These are phyloP conservation scores for Strongylocentrotus purpuratus DNA, from an alignment of 35 echinoderm and acorn worm species.

Conservation along the genomic window DNA sequence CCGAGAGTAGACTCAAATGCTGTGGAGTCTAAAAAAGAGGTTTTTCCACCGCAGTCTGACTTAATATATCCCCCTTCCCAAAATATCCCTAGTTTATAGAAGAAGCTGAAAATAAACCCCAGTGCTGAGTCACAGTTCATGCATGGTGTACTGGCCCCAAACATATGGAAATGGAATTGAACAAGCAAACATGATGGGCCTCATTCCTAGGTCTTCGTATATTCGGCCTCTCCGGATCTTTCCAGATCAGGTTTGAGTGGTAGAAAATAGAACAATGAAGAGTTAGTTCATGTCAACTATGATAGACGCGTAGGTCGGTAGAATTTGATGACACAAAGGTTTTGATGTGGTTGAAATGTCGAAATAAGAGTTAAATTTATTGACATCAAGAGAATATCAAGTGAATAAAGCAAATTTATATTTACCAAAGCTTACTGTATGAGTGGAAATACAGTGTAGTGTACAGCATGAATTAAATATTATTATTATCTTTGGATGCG, in stretches of 20 bases:
- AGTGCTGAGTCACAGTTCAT: not conserved
- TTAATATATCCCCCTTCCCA: not conserved
- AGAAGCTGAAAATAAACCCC: conserved; percentile 17
- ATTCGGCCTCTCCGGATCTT: not conserved
- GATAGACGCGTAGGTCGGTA: not conserved
- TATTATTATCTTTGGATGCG: too few species aligned
- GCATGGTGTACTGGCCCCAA: not conserved
- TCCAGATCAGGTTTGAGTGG: not conserved
- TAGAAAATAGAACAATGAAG: not conserved
- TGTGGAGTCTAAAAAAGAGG: not conserved
- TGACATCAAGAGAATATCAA: not conserved
- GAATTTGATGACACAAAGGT: not conserved
- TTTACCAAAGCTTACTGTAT: too few species aligned
- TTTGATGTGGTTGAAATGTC: not conserved
- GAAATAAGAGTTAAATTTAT: not conserved
- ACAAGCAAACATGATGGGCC: not conserved
- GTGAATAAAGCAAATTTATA: too few species aligned
- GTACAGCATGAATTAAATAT: too few species aligned
- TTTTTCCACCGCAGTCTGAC: not conserved
- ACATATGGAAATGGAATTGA: not conserved
- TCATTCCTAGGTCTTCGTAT: not conserved
- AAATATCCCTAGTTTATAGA: not conserved
- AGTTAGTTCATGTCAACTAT: not conserved
- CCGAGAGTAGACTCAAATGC: too few species aligned
- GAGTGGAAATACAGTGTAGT: too few species aligned